phyloP scores from a whole-genome alignment of 2,888 invertebrate species.

The Brachynemurus nebulosus region DNA sequence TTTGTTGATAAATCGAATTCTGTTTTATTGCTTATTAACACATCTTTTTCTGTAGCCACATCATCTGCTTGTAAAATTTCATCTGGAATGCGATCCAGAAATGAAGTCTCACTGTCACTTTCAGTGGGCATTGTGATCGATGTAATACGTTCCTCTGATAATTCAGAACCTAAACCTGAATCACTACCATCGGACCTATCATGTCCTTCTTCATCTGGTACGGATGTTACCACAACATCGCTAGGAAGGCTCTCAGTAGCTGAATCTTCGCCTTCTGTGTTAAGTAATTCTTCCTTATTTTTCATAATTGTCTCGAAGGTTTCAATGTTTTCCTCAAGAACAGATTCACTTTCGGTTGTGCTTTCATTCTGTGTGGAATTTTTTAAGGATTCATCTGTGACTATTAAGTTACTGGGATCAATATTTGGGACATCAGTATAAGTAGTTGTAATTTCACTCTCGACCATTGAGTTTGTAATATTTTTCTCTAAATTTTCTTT shows the following conservation, averaged over 20 bases:
- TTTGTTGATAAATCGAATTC: background rate
- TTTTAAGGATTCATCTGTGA: no score
- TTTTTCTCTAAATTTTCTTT: no score
- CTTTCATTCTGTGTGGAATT: no score
- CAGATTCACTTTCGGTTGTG: no score
- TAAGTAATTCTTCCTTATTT: no score
- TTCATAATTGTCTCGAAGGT: no score
- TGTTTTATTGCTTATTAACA: background rate
- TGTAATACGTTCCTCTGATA: constrained; percentile 39
- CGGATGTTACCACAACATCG: constrained; percentile 29
- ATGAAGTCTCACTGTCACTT: constrained; percentile 38
- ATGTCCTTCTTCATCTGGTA: constrained; percentile 44
- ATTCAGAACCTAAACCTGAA: constrained; percentile 68
- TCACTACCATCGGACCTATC: constrained; percentile 71
- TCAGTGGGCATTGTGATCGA: constrained; percentile 22
- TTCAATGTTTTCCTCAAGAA: no score
- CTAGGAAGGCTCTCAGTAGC: constrained; percentile 46
- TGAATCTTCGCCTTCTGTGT: constrained; percentile 47
- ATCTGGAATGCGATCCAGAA: constrained; percentile 34
- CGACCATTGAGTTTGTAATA: no score
- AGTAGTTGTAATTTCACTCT: no score
- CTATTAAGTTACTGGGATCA: no score
- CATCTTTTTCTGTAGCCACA: constrained; percentile 5
- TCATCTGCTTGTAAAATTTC: constrained; percentile 24
- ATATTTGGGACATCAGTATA: no score